These are phyloP conservation scores for Hermetia illucens DNA, from an alignment of 1,140 invertebrate genomes.

Conservation along the genomic window DNA sequence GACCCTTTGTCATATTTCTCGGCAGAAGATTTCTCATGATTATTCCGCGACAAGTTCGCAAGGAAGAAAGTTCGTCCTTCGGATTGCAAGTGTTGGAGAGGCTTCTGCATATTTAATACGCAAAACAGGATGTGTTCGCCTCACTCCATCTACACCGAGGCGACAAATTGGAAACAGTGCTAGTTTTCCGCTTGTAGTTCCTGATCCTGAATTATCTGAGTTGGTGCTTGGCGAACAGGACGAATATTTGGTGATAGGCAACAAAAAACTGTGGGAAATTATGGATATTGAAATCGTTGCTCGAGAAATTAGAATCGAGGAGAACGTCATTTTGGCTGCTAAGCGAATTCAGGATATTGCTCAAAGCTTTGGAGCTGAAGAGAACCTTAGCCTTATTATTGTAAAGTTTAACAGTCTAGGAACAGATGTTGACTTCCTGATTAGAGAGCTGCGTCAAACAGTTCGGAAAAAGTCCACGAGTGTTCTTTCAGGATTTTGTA, in stretches of 20 bases:
- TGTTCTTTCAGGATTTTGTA: slow-evolving; percentile 35
- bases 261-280: slow-evolving; percentile 63
- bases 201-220: slow-evolving; percentile 60
- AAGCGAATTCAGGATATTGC: slow-evolving; percentile 68
- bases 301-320: slow-evolving; percentile 55
- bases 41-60: slow-evolving; percentile 23
- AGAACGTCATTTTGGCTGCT: slow-evolving; percentile 60
- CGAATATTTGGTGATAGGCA: slow-evolving; percentile 66
- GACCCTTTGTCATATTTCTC: slow-evolving; percentile 55
- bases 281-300: slow-evolving; percentile 58
- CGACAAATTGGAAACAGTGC: slow-evolving; percentile 47
- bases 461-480: slow-evolving; percentile 33
- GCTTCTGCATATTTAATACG: slow-evolving; percentile 54
- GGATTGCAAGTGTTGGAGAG: slow-evolving; percentile 57
- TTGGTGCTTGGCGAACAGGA: slow-evolving; percentile 61
- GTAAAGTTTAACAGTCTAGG: slow-evolving; percentile 48
- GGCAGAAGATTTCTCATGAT: slow-evolving; percentile 34
- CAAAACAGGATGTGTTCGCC: slow-evolving; percentile 41
- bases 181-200: slow-evolving; percentile 47
- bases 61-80: slow-evolving; percentile 40
- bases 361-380: slow-evolving; percentile 66
- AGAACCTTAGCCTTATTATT: slow-evolving; percentile 65
- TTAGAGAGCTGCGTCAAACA: slow-evolving; percentile 57
- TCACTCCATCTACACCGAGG: slow-evolving; percentile 36
- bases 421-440: slow-evolving; percentile 55